Percentiles rank a stretch among this genome's conserved stretches.
Evolutionary conservation across 2,888 invertebrate species (phyloP).

Genomic region (Drosophila monieri): DNA sequence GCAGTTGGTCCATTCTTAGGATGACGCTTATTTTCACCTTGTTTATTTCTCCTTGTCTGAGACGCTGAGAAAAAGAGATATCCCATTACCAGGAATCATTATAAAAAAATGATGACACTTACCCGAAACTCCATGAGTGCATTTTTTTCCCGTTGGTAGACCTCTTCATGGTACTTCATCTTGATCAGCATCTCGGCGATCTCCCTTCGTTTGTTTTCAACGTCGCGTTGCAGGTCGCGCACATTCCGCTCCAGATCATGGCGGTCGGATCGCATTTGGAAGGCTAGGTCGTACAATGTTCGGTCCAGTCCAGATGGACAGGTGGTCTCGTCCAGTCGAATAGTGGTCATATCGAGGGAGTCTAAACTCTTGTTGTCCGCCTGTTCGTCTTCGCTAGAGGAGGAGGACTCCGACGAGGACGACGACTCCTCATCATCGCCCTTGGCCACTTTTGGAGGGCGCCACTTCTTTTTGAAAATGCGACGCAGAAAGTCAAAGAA

Average conservation of each 20-base stretch:
- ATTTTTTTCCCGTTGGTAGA: slow-evolving; percentile 86
- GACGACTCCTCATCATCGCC: slow-evolving; percentile 85
- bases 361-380: slow-evolving; percentile 87
- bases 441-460: slow-evolving; percentile 86
- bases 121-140: slow-evolving; percentile 88
- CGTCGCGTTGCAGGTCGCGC: slow-evolving; percentile 85
- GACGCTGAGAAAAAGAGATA: slow-evolving; percentile 83
- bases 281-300: slow-evolving; percentile 88
- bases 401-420: slow-evolving; percentile 85
- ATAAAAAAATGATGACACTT: slow-evolving; percentile 32
- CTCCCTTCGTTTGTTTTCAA: slow-evolving; percentile 86
- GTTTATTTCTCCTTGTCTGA: slow-evolving; percentile 89
- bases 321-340: slow-evolving; percentile 88
- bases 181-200: slow-evolving; percentile 86
- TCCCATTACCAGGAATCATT: background rate
- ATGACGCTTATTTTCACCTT: slow-evolving; percentile 89
- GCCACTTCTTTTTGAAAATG: slow-evolving; percentile 93
- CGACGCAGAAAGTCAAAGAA: slow-evolving; percentile 91
- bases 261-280: slow-evolving; percentile 86
- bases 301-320: slow-evolving; percentile 90
- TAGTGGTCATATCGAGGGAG: slow-evolving; percentile 87
- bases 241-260: slow-evolving; percentile 86
- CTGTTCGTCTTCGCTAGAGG: slow-evolving; percentile 85
- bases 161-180: slow-evolving; percentile 85
- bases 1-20: slow-evolving; percentile 89